Conservation (phyloP, 2,113 vertebrate species). For the Gobio gobio region DNA sequence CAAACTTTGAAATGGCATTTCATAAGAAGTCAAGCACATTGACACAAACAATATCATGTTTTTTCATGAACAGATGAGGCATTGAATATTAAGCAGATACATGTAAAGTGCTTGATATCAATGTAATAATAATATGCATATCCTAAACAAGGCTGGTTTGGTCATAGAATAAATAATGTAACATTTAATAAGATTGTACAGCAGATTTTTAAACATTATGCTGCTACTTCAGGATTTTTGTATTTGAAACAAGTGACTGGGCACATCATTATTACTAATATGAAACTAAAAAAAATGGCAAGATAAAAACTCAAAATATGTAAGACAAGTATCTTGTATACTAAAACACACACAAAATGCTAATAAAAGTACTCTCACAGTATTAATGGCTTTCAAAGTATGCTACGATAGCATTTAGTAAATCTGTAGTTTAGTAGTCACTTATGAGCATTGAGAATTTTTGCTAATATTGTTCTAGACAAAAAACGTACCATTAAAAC, state of each 20-base stretch:
- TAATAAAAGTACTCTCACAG: not conserved
- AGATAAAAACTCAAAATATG: not conserved
- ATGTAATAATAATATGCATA: not conserved
- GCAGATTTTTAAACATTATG: not conserved
- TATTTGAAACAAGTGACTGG: not conserved
- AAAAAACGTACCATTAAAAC: constrained; percentile 31
- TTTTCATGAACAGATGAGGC: not conserved
- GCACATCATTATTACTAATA: not conserved
- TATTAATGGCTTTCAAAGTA: constrained; percentile 3
- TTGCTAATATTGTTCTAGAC: not conserved
- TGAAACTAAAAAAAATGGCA: not conserved
- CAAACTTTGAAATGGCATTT: not conserved
- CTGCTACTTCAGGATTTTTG: not conserved
- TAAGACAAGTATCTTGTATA: not conserved
- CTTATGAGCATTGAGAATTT: not conserved
- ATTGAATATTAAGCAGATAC: not conserved
- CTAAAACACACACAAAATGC: not conserved
- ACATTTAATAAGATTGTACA: not conserved
- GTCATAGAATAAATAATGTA: constrained; percentile 14
- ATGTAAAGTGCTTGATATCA: not conserved
- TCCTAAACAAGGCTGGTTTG: not conserved
- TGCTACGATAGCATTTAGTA: not conserved
- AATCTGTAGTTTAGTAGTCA: not conserved
- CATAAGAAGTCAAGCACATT: not conserved
- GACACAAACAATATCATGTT: not conserved